Conservation (phyloP, 2,888 invertebrate species). For the Phyllotreta striolata region DNA sequence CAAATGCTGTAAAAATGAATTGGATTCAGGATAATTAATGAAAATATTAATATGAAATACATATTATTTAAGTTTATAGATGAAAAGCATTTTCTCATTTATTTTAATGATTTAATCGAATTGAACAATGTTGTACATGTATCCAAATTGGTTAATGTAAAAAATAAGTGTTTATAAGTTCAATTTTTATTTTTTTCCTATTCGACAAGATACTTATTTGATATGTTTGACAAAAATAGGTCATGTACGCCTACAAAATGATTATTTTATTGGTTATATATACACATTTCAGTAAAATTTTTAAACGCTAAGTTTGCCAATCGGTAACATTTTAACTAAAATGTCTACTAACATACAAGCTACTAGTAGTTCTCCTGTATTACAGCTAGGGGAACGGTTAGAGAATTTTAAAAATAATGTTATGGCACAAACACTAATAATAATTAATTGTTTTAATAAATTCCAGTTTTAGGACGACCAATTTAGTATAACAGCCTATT, state of each 20-base stretch:
- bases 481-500: neutral
- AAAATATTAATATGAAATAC: conserved; percentile 1
- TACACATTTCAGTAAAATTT: conserved; percentile 52
- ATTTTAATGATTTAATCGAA: no score
- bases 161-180: conserved; percentile 5
- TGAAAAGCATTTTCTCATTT: no score
- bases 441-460: conserved; percentile 6
- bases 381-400: conserved; percentile 15
- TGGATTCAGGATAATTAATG: conserved; percentile 68
- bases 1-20: conserved; percentile 75
- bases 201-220: conserved; percentile 46
- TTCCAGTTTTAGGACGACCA: conserved; percentile 24
- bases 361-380: conserved; percentile 27
- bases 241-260: conserved; percentile 52
- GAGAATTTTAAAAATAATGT: conserved; percentile 3
- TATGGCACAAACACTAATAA: conserved; percentile 29
- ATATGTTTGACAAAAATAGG: conserved; percentile 58
- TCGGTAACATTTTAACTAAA: conserved; percentile 37
- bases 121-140: no score
- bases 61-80: no score
- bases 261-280: conserved; percentile 33
- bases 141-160: no score
- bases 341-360: conserved; percentile 39
- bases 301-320: conserved; percentile 44
- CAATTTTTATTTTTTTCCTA: conserved; percentile 40